Conservation (phyloP, 2,888 invertebrate species). For the Oegoconia quadripuncta region DNA sequence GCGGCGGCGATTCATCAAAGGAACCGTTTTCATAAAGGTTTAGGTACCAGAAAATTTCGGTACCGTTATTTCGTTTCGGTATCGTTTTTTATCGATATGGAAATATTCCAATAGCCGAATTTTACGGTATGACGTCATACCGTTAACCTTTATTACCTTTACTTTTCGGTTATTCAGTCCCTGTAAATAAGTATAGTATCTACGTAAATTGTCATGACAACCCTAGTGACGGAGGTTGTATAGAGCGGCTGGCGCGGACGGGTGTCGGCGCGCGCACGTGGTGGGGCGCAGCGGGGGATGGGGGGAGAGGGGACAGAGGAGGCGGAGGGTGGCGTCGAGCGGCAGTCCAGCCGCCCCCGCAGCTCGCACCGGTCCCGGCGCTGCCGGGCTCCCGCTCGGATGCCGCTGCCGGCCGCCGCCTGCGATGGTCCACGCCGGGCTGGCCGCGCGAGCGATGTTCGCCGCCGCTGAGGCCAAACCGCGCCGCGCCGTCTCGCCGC, state of each 20-base stretch:
- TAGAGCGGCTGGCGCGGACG: conserved; percentile 36
- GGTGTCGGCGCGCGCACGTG: conserved; percentile 31
- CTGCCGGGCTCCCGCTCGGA: conserved; percentile 72
- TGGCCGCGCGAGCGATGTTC: conserved; percentile 78
- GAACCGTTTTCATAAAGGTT: too few species aligned
- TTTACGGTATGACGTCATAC: too few species aligned
- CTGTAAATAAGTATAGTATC: background rate
- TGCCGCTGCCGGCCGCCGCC: conserved; percentile 77
- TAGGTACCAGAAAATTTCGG: too few species aligned
- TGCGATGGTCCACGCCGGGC: conserved; percentile 79
- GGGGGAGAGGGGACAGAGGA: conserved; percentile 28
- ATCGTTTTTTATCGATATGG: too few species aligned
- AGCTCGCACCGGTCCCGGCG: conserved; percentile 70
- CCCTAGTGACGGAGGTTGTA: conserved; percentile 57
- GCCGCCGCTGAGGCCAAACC: conserved; percentile 73
- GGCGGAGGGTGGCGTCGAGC: conserved; percentile 40
- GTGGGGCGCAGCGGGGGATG: conserved; percentile 38
- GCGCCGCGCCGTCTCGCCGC: conserved; percentile 78
- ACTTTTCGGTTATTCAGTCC: too few species aligned
- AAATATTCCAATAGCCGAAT: too few species aligned
- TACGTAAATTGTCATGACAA: conserved; percentile 34
- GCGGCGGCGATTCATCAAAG: too few species aligned
- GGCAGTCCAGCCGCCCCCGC: conserved; percentile 70
- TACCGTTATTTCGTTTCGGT: too few species aligned
- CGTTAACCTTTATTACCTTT: too few species aligned